These are phyloP conservation scores for Heliconius erato DNA, from an alignment of 2,888 invertebrate species.

Conservation along the genomic window DNA sequence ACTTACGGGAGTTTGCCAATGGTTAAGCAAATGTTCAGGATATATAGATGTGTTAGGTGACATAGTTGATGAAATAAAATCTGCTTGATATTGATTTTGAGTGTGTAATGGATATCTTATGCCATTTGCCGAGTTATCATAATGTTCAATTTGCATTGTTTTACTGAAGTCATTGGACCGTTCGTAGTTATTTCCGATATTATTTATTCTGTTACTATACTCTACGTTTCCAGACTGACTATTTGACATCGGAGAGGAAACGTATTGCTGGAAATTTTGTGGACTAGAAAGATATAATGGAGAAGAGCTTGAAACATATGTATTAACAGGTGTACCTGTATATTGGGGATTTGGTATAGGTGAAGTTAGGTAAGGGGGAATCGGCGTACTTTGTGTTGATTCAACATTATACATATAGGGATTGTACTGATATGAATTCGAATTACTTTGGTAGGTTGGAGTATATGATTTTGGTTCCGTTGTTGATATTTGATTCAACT, in stretches of 20 bases:
- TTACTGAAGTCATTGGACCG: slow-evolving; percentile 65
- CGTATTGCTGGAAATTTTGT: slow-evolving; percentile 72
- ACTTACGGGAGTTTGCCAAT: slow-evolving; percentile 72
- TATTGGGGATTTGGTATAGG: slow-evolving; percentile 71
- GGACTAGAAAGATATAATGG: slow-evolving; percentile 78
- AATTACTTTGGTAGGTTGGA: slow-evolving; percentile 65
- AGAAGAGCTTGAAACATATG: slow-evolving; percentile 77
- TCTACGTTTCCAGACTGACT: slow-evolving; percentile 72
- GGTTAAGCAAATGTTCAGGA: slow-evolving; percentile 65
- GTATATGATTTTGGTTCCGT: slow-evolving; percentile 69
- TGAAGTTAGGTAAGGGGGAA: slow-evolving; percentile 73
- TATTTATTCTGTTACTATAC: slow-evolving; percentile 69
- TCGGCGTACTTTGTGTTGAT: slow-evolving; percentile 71
- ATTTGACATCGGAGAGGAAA: slow-evolving; percentile 75
- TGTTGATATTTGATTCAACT: slow-evolving; percentile 66
- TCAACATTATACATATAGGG: slow-evolving; percentile 68
- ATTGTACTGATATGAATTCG: slow-evolving; percentile 69
- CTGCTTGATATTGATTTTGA: slow-evolving; percentile 72
- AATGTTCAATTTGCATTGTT: slow-evolving; percentile 78
- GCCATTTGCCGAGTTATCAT: slow-evolving; percentile 77
- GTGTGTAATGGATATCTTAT: slow-evolving; percentile 70
- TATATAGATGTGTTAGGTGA: slow-evolving; percentile 69
- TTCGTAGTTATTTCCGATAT: slow-evolving; percentile 69
- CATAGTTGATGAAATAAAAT: slow-evolving; percentile 70
- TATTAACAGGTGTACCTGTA: slow-evolving; percentile 70